phyloP scores from a whole-genome alignment of 2,113 vertebrate species.

The Callipepla californica region DNA sequence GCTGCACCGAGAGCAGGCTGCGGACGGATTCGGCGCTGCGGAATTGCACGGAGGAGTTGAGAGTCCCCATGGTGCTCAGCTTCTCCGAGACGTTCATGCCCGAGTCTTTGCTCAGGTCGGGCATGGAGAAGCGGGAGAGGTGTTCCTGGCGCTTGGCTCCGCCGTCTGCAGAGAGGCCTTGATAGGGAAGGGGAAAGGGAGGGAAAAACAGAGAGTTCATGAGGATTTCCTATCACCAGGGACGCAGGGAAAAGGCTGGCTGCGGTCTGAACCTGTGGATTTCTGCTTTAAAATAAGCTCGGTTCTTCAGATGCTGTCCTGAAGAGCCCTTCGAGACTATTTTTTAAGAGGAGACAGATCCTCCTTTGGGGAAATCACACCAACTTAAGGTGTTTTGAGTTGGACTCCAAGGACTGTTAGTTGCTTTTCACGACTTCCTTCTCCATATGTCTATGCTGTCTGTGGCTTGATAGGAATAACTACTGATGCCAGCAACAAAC shows the following conservation, averaged over 20 bases:
- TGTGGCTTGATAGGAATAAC: constrained; percentile 47
- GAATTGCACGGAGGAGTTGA: constrained; percentile 92
- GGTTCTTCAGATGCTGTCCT: background rate
- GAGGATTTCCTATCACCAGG: background rate
- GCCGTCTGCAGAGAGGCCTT: constrained; percentile 90
- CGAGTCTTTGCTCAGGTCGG: constrained; percentile 97
- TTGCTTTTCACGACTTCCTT: constrained; percentile 49
- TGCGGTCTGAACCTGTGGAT: background rate
- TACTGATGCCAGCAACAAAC: background rate
- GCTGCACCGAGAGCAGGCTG: constrained; percentile 87
- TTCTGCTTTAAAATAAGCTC: background rate
- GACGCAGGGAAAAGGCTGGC: background rate
- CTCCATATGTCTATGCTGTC: constrained; percentile 51
- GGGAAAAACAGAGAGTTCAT: background rate
- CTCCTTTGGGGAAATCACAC: constrained; percentile 53
- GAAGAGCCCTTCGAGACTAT: constrained; percentile 1
- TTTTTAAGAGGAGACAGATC: constrained; percentile 13
- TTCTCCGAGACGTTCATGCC: constrained; percentile 97
- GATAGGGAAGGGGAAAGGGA: background rate
- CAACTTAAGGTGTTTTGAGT: constrained; percentile 54
- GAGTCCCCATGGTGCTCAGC: constrained; percentile 91
- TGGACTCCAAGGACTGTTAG: constrained; percentile 4
- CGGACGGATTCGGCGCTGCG: constrained; percentile 93
- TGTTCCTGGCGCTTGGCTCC: constrained; percentile 93
- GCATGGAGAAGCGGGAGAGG: constrained; percentile 97